Conservation (phyloP, 2,113 vertebrate genomes). For the Theropithecus gelada region DNA sequence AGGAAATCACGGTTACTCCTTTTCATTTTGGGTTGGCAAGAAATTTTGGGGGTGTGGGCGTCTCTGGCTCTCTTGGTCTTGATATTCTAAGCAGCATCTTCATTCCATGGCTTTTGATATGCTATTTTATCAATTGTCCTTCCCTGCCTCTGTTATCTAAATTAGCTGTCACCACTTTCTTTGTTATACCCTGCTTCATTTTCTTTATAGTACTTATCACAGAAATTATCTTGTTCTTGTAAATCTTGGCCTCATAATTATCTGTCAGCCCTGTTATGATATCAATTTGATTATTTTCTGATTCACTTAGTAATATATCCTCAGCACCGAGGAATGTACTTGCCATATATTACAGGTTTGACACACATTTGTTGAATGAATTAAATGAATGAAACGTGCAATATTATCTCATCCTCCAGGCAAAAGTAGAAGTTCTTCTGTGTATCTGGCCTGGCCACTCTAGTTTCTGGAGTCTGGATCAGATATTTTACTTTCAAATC, state of each 20-base stretch:
- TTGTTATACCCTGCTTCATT: background rate
- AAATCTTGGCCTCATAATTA: background rate
- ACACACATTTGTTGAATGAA: background rate
- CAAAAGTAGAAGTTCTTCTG: background rate
- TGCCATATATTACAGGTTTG: background rate
- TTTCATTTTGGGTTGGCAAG: background rate
- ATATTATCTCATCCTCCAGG: background rate
- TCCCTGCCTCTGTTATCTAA: background rate
- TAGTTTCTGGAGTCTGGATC: background rate
- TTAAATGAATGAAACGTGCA: background rate
- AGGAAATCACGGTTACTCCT: background rate
- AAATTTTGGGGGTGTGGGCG: background rate
- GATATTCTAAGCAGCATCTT: background rate
- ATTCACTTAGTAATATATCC: background rate
- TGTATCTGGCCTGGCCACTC: background rate
- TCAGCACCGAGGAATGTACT: background rate
- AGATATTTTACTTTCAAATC: background rate
- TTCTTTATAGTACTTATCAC: background rate
- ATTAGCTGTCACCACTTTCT: background rate
- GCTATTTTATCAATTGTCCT: background rate
- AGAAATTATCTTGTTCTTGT: background rate
- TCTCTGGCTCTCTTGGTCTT: background rate
- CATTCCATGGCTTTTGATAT: background rate
- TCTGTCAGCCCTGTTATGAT: background rate
- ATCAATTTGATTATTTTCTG: background rate